phyloP scores from a whole-genome alignment of 1,140 invertebrate species.

The Homarus americanus region DNA sequence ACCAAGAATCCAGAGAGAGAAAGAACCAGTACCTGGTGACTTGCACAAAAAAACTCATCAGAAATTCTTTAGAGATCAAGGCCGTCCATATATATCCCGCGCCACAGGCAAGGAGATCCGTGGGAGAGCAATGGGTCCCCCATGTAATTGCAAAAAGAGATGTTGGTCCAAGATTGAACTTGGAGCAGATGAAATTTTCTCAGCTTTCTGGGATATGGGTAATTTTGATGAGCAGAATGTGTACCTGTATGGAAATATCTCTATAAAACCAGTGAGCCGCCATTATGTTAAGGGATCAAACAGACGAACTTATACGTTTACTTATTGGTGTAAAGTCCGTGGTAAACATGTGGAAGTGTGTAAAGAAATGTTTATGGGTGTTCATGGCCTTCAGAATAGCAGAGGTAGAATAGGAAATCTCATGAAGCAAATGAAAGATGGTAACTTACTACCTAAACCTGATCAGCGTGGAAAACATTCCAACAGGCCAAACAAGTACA shows the following conservation, averaged over 20 bases:
- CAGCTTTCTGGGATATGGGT: slow-evolving; percentile 66
- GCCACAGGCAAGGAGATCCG: slow-evolving; percentile 61
- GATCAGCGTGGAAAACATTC: slow-evolving; percentile 60
- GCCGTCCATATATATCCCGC: slow-evolving; percentile 61
- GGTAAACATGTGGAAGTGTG: slow-evolving; percentile 69
- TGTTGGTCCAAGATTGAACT: slow-evolving; percentile 67
- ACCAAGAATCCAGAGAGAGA: slow-evolving; percentile 61
- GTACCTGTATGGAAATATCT: slow-evolving; percentile 64
- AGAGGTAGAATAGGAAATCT: slow-evolving; percentile 65
- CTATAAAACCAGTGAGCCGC: slow-evolving; percentile 60
- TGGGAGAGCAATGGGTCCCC: slow-evolving; percentile 62
- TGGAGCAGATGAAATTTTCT: slow-evolving; percentile 64
- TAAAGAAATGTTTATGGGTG: slow-evolving; percentile 70
- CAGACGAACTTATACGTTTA: slow-evolving; percentile 63
- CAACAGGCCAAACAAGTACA: slow-evolving; percentile 64
- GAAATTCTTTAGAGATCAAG: slow-evolving; percentile 65
- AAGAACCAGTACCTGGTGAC: slow-evolving; percentile 41
- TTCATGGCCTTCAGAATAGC: slow-evolving; percentile 64
- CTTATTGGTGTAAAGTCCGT: slow-evolving; percentile 65
- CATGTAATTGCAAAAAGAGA: slow-evolving; percentile 64
- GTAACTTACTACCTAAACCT: slow-evolving; percentile 59
- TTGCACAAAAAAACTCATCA: slow-evolving; percentile 65
- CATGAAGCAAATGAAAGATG: slow-evolving; percentile 67
- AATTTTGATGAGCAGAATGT: slow-evolving; percentile 69
- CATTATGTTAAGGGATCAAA: slow-evolving; percentile 66